These are phyloP conservation scores for Hemicentrotus pulcherrimus DNA, from an alignment of 35 echinoderm and acorn worm species.

Conservation along the genomic window DNA sequence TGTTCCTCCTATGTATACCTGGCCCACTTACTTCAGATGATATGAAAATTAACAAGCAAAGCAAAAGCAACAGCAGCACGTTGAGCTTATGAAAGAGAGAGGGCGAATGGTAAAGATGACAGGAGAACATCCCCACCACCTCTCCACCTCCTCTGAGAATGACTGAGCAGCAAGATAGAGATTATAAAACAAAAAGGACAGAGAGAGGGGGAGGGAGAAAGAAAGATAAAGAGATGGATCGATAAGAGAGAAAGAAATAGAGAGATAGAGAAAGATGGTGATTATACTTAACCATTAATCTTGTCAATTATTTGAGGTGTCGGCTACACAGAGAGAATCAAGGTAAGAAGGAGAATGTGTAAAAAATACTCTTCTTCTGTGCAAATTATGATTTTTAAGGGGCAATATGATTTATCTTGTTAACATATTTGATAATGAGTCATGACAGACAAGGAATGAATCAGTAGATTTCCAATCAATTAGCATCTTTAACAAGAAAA, in stretches of 20 bases:
- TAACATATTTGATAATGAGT: background rate
- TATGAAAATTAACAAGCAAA: conserved; percentile 6
- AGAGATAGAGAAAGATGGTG: background rate
- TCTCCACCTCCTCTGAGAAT: no score
- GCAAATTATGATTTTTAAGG: background rate
- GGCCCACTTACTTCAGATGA: background rate
- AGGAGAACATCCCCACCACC: background rate
- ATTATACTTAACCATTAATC: no score
- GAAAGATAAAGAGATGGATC: background rate
- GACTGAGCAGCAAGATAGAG: background rate
- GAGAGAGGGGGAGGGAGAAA: background rate
- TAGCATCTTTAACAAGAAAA: background rate
- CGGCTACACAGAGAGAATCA: no score
- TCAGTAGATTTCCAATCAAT: background rate
- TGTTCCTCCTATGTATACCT: background rate
- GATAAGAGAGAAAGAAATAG: background rate
- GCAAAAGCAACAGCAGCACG: background rate
- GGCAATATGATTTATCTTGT: background rate
- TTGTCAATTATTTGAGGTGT: no score
- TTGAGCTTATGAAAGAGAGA: background rate
- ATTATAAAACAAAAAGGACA: background rate
- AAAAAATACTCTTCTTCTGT: background rate
- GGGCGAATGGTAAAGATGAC: background rate
- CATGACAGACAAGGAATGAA: background rate
- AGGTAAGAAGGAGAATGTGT: no score